A percentile compares a stretch with the other conserved stretches of the same genome.
Conservation (phyloP, 2,888 invertebrate genomes). For the Podabrus alpinus region DNA sequence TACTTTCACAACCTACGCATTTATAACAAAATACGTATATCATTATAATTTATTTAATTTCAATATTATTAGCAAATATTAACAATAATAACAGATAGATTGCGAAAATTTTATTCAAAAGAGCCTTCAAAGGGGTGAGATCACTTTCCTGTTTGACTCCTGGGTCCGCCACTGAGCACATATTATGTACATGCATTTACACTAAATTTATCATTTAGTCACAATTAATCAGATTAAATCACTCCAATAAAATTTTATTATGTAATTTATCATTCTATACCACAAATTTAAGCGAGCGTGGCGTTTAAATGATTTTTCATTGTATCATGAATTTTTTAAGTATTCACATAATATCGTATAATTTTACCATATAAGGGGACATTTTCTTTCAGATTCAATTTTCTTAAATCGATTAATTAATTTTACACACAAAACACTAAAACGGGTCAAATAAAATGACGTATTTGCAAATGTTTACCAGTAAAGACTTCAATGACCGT, state of each 20-base stretch:
- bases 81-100: not conserved
- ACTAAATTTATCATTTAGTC: not conserved
- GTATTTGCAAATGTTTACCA: constrained; percentile 13
- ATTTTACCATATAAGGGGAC: not conserved
- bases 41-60: not conserved
- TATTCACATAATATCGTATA: not conserved
- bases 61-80: not conserved
- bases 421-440: not conserved
- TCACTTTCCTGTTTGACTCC: not conserved
- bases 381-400: not conserved
- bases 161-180: not conserved
- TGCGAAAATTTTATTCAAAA: not conserved
- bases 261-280: not conserved
- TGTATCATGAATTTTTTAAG: no score
- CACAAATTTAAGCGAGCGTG: not conserved
- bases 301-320: not conserved
- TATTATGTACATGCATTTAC: not conserved
- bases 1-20: constrained; percentile 13
- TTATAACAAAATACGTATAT: not conserved
- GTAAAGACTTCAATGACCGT: constrained; percentile 2
- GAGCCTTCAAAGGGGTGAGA: not conserved
- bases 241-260: not conserved
- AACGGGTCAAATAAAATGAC: constrained; percentile 13
- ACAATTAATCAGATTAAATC: not conserved
- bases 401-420: not conserved